These are phyloP conservation scores for Ypsolopha sequella DNA, from an alignment of 2,888 invertebrate species.

Conservation along the genomic window DNA sequence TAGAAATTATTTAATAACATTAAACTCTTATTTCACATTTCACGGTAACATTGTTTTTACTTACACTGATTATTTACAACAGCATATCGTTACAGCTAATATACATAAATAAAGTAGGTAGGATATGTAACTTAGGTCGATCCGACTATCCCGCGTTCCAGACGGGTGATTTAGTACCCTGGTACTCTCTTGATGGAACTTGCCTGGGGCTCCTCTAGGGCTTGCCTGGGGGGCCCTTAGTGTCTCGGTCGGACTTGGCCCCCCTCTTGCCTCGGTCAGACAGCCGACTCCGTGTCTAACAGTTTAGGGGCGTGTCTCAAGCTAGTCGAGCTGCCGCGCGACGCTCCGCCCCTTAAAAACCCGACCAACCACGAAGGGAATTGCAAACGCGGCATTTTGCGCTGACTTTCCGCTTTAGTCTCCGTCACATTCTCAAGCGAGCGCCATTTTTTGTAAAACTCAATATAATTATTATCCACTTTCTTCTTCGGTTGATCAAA, in stretches of 20 bases:
- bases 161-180: neutral
- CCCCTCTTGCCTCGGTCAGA: constrained; percentile 26
- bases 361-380: constrained; percentile 82
- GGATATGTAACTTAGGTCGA: neutral
- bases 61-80: constrained; percentile 67
- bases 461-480: constrained; percentile 54
- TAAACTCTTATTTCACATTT: constrained; percentile 71
- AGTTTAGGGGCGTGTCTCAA: constrained; percentile 55
- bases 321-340: constrained; percentile 72
- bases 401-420: constrained; percentile 40
- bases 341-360: constrained; percentile 78
- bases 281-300: constrained; percentile 61
- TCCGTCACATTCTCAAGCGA: constrained; percentile 79
- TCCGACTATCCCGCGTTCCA: neutral
- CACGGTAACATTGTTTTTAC: constrained; percentile 70
- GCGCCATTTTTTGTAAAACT: constrained; percentile 80
- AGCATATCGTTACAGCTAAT: constrained; percentile 4
- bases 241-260: neutral
- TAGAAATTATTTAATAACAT: constrained; percentile 71
- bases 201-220: neutral
- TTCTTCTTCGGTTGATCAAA: constrained; percentile 46
- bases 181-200: neutral
- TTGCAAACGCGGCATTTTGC: constrained; percentile 75
- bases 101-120: constrained; percentile 8
- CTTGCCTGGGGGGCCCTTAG: neutral